Base-by-base conservation (phyloP, 2,888 invertebrate genomes). In the Andrena flavipes region DNA sequence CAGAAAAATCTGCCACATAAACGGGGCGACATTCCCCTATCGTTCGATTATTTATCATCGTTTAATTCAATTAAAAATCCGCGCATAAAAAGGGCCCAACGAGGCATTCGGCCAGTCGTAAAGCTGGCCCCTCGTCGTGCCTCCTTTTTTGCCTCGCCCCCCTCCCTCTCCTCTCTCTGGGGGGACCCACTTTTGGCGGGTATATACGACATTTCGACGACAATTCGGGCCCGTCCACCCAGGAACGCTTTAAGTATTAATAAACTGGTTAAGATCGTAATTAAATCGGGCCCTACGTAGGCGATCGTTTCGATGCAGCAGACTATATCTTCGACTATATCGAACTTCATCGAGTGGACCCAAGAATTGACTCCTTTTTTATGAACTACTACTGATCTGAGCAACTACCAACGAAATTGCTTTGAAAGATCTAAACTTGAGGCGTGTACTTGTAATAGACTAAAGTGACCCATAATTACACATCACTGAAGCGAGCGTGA, bases 241-340 rank as follows among this genome's bases (percentile, higher is more conserved):
- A 23, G 23, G 29, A 59, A 62, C 64, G 16, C 77, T 59, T 76
- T 74, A 60, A 79, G 85, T 87, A 84, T 87, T 86, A 87, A 87
- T 86, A 87, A 87, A 86, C 87, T 62, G 80, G 71, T 78, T 76
- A 72, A 76, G 80, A 87, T 87, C 82, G 84, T 86, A 86, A 88
- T 88, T 87, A 86, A 87, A 86, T 87, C 77, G 77, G 76, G 56
- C 65, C 60, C 49, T 56, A 67, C 74, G 73, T 84, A 71, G 84
- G 72, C 78, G 83, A 75, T 76, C 59, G 65, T 74, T 82, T 81
- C 82, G 72, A 68, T 1, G 72, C 76, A 84, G 79, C 84, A 56
- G 76, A 23, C 10, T n/a, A 10, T 20, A 13, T 10, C 23, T 42
- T 23, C 16, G 56, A 49, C 30, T 33, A 59, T 16, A 70, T 59